Evolutionary conservation across 2,888 invertebrate species (phyloP).

Genomic region (Drosophila flavopinicola): DNA sequence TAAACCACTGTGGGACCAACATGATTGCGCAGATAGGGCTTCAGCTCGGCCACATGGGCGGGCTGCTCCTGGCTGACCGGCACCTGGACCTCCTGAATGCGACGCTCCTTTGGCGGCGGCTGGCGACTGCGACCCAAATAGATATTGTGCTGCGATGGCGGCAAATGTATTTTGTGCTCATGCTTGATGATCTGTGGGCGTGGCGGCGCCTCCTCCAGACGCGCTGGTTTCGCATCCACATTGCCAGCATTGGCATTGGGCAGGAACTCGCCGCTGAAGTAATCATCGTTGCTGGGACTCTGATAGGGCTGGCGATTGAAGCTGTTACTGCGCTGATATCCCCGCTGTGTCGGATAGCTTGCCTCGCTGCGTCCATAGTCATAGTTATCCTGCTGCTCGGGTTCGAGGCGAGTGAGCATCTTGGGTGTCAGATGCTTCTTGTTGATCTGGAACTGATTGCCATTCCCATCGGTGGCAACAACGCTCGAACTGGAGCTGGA

Average conservation of each 20-base stretch:
- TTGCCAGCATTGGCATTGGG: conserved; percentile 62
- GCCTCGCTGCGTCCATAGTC: conserved; percentile 62
- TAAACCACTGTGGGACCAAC: conserved; percentile 69
- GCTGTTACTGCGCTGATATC: conserved; percentile 61
- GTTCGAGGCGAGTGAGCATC: conserved; percentile 72
- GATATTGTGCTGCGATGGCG: conserved; percentile 81
- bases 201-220: conserved; percentile 62
- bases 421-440: conserved; percentile 71
- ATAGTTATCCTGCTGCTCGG: conserved; percentile 66
- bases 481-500: conserved; percentile 23
- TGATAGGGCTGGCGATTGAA: conserved; percentile 62
- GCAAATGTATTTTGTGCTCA: conserved; percentile 78
- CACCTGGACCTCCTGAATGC: conserved; percentile 33
- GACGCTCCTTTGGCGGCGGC: conserved; percentile 47
- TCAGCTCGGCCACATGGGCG: conserved; percentile 75
- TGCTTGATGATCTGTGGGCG: conserved; percentile 70
- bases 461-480: conserved; percentile 67
- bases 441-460: conserved; percentile 70
- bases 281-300: conserved; percentile 70
- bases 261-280: conserved; percentile 70
- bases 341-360: conserved; percentile 39
- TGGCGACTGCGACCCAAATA: conserved; percentile 65
- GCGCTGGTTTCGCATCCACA: conserved; percentile 74
- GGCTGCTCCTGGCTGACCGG: conserved; percentile 51
- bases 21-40: conserved; percentile 67